Conservation (phyloP, 2,113 vertebrate genomes). For the Hydropotes inermis region DNA sequence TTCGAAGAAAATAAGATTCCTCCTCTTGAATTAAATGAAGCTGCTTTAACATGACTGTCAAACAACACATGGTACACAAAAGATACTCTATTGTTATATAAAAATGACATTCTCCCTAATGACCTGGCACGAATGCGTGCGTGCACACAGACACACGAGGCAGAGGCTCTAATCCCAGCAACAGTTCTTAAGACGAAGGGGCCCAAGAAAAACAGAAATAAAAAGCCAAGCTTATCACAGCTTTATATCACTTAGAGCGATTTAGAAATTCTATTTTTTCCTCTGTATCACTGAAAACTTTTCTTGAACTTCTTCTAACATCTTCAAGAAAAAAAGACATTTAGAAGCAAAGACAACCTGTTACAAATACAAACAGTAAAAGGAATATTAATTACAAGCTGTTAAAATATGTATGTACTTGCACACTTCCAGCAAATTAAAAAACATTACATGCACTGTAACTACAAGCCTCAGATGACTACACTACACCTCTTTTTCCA, state of each 20-base stretch:
- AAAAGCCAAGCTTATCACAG: conserved; percentile 7
- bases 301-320: not conserved
- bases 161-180: not conserved
- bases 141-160: not conserved
- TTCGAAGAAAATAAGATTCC: not conserved
- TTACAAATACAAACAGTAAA: not conserved
- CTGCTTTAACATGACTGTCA: not conserved
- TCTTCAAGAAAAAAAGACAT: conserved; percentile 20
- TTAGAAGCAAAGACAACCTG: conserved; percentile 31
- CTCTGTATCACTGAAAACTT: not conserved
- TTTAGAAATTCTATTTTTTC: not conserved
- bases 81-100: not conserved
- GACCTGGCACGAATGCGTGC: fast-evolving
- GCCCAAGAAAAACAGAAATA: not conserved
- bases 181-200: conserved; percentile 8
- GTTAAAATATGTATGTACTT: not conserved
- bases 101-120: conserved; percentile 4
- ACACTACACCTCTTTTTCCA: not conserved
- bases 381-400: not conserved
- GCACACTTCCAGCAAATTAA: not conserved
- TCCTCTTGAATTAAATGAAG: conserved; percentile 11
- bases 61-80: not conserved
- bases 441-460: not conserved
- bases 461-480: not conserved
- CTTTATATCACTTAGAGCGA: not conserved